A percentile compares a stretch with the other conserved stretches of the same genome.
Evolutionary conservation across 2,797 vertebrate species (phyloP).

Genomic region (Hoplostethus atlanticus): DNA sequence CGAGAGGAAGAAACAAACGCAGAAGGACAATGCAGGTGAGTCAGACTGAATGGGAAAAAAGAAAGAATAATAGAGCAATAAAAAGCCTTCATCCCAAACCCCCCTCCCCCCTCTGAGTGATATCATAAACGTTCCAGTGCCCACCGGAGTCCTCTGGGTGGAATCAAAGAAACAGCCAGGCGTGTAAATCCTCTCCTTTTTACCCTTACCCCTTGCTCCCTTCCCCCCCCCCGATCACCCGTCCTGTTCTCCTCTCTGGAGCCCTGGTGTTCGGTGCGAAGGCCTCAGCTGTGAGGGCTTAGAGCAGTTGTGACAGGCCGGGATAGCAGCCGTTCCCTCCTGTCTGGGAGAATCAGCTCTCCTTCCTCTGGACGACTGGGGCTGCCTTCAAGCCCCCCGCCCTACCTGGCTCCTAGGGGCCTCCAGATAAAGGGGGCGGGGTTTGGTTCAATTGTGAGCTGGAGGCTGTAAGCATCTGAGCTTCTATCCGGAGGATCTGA

Average conservation of each 20-base stretch:
- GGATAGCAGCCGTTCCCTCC: conserved; percentile 74
- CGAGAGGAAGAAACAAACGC: background rate
- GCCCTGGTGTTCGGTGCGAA: conserved; percentile 59
- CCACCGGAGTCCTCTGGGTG: conserved; percentile 61
- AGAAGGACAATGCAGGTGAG: background rate
- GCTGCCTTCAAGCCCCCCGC: conserved; percentile 52
- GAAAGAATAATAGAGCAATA: conserved; percentile 46
- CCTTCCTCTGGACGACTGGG: conserved; percentile 53
- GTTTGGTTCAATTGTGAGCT: background rate
- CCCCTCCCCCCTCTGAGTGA: conserved; percentile 29
- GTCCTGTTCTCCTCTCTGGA: conserved; percentile 47
- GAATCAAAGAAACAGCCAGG: conserved; percentile 64
- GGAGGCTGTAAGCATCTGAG: no score
- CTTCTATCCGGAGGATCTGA: no score
- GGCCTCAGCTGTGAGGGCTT: conserved; percentile 68
- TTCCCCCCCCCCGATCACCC: conserved; percentile 13
- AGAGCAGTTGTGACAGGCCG: conserved; percentile 78
- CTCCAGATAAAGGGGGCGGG: conserved; percentile 5
- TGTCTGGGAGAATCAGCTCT: conserved; percentile 77
- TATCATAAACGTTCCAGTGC: conserved; percentile 55
- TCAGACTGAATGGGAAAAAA: conserved; percentile 19
- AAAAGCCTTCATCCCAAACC: conserved; percentile 39
- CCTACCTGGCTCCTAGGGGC: conserved; percentile 49
- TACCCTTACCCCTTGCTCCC: conserved; percentile 8
- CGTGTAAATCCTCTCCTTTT: conserved; percentile 58